Evolutionary conservation across 1,140 invertebrate species (phyloP).

Genomic region (Alviniconcha marisindica): DNA sequence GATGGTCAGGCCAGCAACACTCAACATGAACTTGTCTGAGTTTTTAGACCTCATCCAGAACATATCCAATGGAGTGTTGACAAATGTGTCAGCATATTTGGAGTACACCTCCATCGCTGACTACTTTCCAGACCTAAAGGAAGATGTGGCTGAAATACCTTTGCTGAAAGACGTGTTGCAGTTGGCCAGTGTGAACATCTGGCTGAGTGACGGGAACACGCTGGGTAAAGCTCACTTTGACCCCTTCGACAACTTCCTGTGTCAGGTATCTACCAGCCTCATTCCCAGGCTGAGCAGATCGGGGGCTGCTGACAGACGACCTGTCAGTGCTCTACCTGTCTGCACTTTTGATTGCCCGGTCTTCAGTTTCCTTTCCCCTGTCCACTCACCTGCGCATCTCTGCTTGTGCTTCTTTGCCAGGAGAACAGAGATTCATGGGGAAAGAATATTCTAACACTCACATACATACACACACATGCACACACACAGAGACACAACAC

Average conservation of each 20-base stretch:
- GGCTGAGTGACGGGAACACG: slow-evolving; percentile 74
- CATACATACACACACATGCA: too few species aligned
- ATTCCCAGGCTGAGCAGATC: too few species aligned
- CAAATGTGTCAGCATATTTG: slow-evolving; percentile 70
- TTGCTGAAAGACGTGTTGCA: slow-evolving; percentile 60
- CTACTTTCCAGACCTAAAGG: slow-evolving; percentile 66
- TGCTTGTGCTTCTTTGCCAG: too few species aligned
- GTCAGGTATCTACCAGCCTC: slow-evolving; percentile 70
- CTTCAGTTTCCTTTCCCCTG: too few species aligned
- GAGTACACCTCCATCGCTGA: slow-evolving; percentile 71
- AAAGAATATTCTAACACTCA: too few species aligned
- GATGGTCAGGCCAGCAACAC: slow-evolving; percentile 68
- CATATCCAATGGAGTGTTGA: slow-evolving; percentile 52
- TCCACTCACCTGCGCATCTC: too few species aligned
- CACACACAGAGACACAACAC: too few species aligned
- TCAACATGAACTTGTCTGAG: slow-evolving; percentile 67
- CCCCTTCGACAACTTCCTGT: slow-evolving; percentile 73
- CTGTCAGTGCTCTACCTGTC: too few species aligned
- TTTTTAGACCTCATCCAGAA: slow-evolving; percentile 67
- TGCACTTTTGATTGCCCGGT: too few species aligned
- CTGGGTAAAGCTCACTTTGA: slow-evolving; percentile 73
- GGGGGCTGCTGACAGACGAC: too few species aligned
- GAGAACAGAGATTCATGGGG: too few species aligned
- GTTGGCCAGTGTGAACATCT: slow-evolving; percentile 68
- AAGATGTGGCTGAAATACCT: slow-evolving; percentile 64